A percentile compares a stretch with the other conserved stretches of the same genome.
Conservation (phyloP, 37 sponge, comb jelly and placozoan species). For the Chondrilla cf. caribensis region DNA sequence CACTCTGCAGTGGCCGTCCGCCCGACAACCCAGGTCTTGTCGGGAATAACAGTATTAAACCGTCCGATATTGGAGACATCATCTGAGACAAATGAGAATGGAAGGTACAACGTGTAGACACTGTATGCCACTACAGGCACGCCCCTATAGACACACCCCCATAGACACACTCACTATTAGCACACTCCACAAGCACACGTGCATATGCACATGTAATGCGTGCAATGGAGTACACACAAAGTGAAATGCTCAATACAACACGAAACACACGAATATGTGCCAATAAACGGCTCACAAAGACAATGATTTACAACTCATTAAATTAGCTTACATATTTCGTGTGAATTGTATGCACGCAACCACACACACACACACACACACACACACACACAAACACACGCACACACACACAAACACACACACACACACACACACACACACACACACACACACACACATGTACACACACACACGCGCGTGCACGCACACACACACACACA, state of each 20-base stretch:
- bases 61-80: too few relatives aligned
- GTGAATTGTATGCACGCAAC: too few relatives aligned
- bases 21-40: too few relatives aligned
- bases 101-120: background rate
- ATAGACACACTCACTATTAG: background rate
- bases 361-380: conserved; percentile 33
- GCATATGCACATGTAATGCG: background rate
- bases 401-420: conserved; percentile 15
- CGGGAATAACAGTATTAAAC: too few relatives aligned
- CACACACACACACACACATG: conserved; percentile 18
- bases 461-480: background rate
- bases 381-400: conserved; percentile 15
- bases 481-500: conserved; percentile 1
- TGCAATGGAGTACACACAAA: background rate
- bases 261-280: too few relatives aligned
- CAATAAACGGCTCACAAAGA: too few relatives aligned
- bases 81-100: too few relatives aligned
- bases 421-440: conserved; percentile 26
- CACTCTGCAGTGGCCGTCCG: too few relatives aligned
- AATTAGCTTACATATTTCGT: too few relatives aligned
- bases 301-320: too few relatives aligned
- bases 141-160: conserved; percentile 14
- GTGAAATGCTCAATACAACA: background rate
- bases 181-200: background rate
- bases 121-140: background rate